phyloP scores from a whole-genome alignment of 2,888 invertebrate genomes.

The Frankliniella intonsa region DNA sequence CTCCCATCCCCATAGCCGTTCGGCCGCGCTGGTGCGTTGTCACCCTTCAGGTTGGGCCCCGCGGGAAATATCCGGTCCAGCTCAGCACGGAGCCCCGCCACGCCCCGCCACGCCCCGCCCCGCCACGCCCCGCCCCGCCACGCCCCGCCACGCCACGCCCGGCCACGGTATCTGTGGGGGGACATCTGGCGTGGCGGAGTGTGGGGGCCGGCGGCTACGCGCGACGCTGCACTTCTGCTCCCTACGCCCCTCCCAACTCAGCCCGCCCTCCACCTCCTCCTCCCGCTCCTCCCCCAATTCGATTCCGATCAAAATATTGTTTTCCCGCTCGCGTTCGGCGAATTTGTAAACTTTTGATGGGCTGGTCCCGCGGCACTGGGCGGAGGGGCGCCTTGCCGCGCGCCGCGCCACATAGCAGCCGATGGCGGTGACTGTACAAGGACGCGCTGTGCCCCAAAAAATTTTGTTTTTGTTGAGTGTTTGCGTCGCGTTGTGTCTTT shows the following conservation, averaged over 20 bases:
- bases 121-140: too few relatives aligned
- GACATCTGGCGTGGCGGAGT: not conserved
- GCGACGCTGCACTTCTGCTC: too few relatives aligned
- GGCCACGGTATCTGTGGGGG: too few relatives aligned
- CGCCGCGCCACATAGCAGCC: too few relatives aligned
- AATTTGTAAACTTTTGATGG: conserved; percentile 10
- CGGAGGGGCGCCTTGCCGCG: not conserved
- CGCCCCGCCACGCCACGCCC: too few relatives aligned
- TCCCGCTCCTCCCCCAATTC: not conserved
- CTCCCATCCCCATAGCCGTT: not conserved
- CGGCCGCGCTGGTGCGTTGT: conserved; percentile 3
- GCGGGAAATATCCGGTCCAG: conserved; percentile 17
- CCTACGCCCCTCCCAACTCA: too few relatives aligned
- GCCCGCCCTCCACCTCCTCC: not conserved
- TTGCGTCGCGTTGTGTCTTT: too few relatives aligned
- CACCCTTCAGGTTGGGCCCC: conserved; percentile 20
- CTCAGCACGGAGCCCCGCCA: not conserved
- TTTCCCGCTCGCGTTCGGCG: not conserved
- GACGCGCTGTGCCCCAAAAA: too few relatives aligned
- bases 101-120: not conserved
- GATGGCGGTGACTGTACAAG: too few relatives aligned
- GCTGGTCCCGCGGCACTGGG: not conserved
- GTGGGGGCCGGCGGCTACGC: too few relatives aligned
- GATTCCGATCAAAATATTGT: conserved; percentile 10
- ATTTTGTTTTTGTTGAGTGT: too few relatives aligned